A percentile compares a stretch with the other conserved stretches of the same genome.
Evolutionary conservation across 2,113 vertebrate genomes (phyloP).

Genomic region (Phaethon lepturus): DNA sequence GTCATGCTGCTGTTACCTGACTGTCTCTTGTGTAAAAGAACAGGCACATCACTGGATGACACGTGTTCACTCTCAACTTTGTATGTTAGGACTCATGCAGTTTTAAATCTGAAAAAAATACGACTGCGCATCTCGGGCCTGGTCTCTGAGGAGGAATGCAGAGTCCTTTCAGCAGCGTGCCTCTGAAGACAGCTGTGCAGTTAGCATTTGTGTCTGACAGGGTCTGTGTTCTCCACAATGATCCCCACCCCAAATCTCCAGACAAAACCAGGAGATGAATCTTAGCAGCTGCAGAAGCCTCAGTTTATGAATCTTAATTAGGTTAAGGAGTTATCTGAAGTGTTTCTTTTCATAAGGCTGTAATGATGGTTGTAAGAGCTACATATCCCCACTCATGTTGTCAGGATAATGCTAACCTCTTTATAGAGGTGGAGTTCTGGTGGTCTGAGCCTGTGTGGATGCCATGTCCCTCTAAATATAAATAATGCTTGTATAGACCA

Average conservation of each 20-base stretch:
- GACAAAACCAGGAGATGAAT: not conserved
- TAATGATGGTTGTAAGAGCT: not conserved
- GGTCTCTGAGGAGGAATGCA: not conserved
- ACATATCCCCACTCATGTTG: not conserved
- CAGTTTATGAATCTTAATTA: not conserved
- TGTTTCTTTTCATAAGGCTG: not conserved
- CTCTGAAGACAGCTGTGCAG: conserved; percentile 51
- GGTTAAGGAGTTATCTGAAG: not conserved
- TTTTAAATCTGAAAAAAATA: not conserved
- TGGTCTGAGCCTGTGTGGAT: not conserved
- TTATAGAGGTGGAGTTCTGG: not conserved
- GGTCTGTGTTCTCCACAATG: not conserved
- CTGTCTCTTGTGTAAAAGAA: not conserved
- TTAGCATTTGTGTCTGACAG: not conserved
- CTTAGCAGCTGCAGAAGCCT: conserved; percentile 37
- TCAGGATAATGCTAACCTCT: not conserved
- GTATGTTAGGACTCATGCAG: not conserved
- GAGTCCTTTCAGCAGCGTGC: not conserved
- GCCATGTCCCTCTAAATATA: not conserved
- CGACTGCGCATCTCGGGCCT: not conserved
- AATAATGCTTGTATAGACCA: not conserved
- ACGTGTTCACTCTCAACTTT: not conserved
- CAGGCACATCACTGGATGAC: not conserved
- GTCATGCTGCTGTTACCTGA: not conserved
- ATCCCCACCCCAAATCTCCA: not conserved